Conservation (phyloP, 2,113 vertebrate genomes). For the Stictonetta naevosa region DNA sequence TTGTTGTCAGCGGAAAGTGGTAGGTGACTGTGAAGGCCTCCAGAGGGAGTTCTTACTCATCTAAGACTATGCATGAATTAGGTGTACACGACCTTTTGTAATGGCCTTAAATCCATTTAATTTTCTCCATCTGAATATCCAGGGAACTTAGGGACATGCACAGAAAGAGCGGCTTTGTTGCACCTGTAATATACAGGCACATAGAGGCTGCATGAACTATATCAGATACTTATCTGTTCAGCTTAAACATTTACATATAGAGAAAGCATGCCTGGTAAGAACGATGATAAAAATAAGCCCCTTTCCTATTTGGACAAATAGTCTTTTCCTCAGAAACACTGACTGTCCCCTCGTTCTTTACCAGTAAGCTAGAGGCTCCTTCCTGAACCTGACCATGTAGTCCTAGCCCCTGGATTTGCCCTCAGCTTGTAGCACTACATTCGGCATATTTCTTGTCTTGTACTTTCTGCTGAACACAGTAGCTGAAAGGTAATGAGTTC, state of each 20-base stretch:
- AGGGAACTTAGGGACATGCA: background rate
- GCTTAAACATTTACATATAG: background rate
- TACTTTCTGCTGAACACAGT: background rate
- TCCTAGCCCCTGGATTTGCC: background rate
- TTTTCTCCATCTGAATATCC: background rate
- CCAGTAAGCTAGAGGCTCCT: background rate
- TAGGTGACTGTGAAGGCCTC: background rate
- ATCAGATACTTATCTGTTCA: background rate
- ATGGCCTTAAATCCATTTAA: background rate
- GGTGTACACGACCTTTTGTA: background rate
- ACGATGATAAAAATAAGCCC: background rate
- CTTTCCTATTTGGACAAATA: background rate
- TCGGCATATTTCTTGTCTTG: background rate
- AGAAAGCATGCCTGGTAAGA: background rate
- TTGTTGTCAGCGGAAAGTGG: background rate
- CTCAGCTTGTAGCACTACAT: background rate
- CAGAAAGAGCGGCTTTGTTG: background rate
- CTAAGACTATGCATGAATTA: background rate
- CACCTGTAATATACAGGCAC: background rate
- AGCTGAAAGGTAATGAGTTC: background rate
- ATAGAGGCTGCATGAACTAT: background rate
- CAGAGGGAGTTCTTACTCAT: background rate
- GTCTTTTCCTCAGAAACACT: background rate
- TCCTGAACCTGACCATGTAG: background rate
- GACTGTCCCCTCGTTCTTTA: accelerated